Conservation (phyloP, 2,797 vertebrate species). For the Furcifer pardalis region DNA sequence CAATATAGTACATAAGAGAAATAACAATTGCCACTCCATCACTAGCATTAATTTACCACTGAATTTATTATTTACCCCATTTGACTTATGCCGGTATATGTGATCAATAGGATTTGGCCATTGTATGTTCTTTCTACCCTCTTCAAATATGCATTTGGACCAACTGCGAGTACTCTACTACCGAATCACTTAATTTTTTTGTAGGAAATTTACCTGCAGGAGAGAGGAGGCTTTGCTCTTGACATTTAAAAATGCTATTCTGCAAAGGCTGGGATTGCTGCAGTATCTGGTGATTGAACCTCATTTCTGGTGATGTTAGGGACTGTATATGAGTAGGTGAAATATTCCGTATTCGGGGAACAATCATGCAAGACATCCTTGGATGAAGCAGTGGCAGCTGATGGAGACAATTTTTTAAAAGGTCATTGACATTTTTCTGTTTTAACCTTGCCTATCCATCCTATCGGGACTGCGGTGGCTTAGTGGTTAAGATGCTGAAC, state of each 20-base stretch:
- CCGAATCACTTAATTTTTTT: not conserved
- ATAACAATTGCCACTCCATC: too few species aligned
- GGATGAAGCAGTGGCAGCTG: constrained; percentile 58
- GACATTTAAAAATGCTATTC: constrained; percentile 34
- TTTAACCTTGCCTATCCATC: not conserved
- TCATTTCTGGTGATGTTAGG: constrained; percentile 31
- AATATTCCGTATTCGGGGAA: constrained; percentile 49
- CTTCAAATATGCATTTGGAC: not conserved
- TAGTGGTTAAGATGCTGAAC: too few species aligned
- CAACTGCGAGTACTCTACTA: not conserved
- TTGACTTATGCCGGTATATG: too few species aligned
- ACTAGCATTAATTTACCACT: too few species aligned
- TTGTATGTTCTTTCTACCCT: not conserved
- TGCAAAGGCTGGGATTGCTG: constrained; percentile 38
- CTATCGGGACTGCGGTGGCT: too few species aligned
- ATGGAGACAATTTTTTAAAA: constrained; percentile 52
- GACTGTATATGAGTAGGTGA: constrained; percentile 31
- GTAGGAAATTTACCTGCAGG: constrained; percentile 75
- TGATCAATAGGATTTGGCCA: too few species aligned
- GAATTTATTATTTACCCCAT: too few species aligned
- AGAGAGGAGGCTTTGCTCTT: constrained; percentile 60
- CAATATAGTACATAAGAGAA: too few species aligned
- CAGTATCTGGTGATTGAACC: constrained; percentile 33
- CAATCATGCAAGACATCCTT: constrained; percentile 37
- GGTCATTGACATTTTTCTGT: constrained; percentile 17